Conservation (phyloP, 2,888 invertebrate species). For the Coronaproctus castanopsis region DNA sequence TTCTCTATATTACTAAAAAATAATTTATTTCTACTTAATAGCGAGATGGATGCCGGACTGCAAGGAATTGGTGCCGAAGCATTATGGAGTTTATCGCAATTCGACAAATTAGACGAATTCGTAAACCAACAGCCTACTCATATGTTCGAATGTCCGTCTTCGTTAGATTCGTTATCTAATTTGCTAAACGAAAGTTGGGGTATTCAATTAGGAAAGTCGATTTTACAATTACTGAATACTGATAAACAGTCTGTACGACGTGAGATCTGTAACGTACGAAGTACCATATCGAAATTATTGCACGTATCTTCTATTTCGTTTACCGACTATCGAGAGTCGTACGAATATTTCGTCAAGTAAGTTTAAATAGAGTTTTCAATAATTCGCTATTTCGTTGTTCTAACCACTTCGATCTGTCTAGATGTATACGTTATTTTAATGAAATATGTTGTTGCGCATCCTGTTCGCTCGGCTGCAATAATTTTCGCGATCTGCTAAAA, state of each 20-base stretch:
- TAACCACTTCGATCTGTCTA: too few relatives aligned
- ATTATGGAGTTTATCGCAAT: constrained; percentile 67
- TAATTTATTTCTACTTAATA: too few relatives aligned
- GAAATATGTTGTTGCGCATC: too few relatives aligned
- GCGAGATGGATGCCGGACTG: too few relatives aligned
- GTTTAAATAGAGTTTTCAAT: constrained; percentile 13
- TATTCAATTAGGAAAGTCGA: constrained; percentile 47
- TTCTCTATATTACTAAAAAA: too few relatives aligned
- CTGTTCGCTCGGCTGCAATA: too few relatives aligned
- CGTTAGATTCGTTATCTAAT: constrained; percentile 15
- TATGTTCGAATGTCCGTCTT: neutral
- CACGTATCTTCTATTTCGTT: constrained; percentile 49
- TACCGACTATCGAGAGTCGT: constrained; percentile 57
- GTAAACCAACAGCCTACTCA: constrained; percentile 26
- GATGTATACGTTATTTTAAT: too few relatives aligned
- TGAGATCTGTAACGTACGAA: constrained; percentile 26
- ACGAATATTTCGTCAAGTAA: constrained; percentile 42
- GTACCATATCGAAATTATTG: constrained; percentile 36
- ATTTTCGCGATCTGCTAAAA: too few relatives aligned
- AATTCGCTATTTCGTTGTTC: too few relatives aligned
- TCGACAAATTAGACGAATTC: constrained; percentile 50
- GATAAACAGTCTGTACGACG: constrained; percentile 14
- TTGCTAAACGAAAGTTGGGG: constrained; percentile 40
- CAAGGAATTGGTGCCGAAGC: constrained; percentile 35
- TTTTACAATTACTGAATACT: constrained; percentile 33